phyloP scores from a whole-genome alignment of 2,888 invertebrate genomes.

The Aphrophora alni region DNA sequence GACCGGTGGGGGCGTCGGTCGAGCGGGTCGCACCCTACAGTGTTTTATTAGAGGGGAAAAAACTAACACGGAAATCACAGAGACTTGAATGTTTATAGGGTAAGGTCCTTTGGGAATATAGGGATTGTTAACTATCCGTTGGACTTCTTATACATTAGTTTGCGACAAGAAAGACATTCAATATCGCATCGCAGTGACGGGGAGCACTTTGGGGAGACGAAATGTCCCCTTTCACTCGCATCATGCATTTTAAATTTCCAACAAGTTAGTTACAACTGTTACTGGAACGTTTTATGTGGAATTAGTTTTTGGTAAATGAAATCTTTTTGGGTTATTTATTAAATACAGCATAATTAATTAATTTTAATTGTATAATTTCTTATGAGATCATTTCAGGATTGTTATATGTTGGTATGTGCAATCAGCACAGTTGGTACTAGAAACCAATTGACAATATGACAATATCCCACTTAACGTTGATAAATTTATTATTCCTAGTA shows the following conservation, averaged over 20 bases:
- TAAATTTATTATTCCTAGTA: no score
- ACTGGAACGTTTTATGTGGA: no score
- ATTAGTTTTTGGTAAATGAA: no score
- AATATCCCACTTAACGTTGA: no score
- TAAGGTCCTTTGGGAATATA: conserved; percentile 3
- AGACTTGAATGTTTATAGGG: conserved; percentile 21
- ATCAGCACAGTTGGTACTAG: no score
- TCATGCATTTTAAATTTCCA: background rate
- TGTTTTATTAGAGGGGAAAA: conserved; percentile 18
- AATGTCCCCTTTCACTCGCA: background rate
- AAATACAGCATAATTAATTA: no score
- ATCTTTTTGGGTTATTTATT: no score
- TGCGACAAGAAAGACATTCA: background rate
- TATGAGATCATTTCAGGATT: no score
- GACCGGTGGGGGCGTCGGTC: background rate
- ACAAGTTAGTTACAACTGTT: no score
- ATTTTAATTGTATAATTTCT: no score
- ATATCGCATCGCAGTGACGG: background rate
- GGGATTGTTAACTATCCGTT: background rate
- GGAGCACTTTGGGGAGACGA: background rate
- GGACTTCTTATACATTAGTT: background rate
- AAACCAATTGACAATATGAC: no score
- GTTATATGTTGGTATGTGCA: no score
- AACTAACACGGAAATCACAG: conserved; percentile 30
- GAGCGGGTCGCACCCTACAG: background rate